phyloP scores from a whole-genome alignment of 2,888 invertebrate species.

The Automeris io region DNA sequence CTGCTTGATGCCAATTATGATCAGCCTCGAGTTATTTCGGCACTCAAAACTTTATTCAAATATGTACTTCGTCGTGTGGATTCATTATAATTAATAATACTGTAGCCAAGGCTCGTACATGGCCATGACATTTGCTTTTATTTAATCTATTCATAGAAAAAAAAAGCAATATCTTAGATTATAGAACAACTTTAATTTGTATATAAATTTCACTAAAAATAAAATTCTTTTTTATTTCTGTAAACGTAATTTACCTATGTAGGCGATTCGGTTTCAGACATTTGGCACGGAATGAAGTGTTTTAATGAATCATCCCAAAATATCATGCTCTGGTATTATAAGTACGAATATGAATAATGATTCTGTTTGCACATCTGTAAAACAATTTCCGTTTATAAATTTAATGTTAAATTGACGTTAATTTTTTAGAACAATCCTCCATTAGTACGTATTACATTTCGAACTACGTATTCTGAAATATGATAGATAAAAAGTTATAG shows the following conservation, averaged over 20 bases:
- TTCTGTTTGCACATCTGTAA: constrained; percentile 1
- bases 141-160: too few relatives aligned
- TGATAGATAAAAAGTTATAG: too few relatives aligned
- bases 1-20: constrained; percentile 14
- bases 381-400: background rate
- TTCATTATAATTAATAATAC: background rate
- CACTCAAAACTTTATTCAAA: constrained; percentile 10
- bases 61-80: constrained; percentile 2
- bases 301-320: background rate
- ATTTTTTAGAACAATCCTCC: too few relatives aligned
- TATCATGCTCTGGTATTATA: background rate
- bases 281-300: constrained; percentile 2
- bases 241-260: too few relatives aligned
- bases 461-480: too few relatives aligned
- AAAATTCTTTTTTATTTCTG: too few relatives aligned
- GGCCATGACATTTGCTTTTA: too few relatives aligned
- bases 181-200: too few relatives aligned
- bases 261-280: background rate
- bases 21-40: constrained; percentile 13
- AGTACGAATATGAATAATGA: constrained; percentile 2
- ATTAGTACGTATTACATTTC: too few relatives aligned
- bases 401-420: background rate
- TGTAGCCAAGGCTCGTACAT: background rate
- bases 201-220: too few relatives aligned
- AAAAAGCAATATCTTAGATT: too few relatives aligned